Evolutionary conservation across 2,888 invertebrate species (phyloP).

Genomic region (Shargacucullia verbasci): DNA sequence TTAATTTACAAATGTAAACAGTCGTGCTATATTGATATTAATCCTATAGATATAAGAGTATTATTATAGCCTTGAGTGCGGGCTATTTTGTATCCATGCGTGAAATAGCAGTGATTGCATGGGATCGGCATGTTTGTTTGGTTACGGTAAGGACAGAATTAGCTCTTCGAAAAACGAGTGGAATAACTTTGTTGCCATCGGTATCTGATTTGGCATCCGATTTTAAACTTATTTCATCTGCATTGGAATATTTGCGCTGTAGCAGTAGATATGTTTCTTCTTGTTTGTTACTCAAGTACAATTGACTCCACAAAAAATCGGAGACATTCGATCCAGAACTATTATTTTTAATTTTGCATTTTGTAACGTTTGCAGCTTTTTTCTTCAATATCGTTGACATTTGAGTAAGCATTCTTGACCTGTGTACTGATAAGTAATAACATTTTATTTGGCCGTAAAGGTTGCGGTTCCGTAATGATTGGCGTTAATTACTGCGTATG

Average conservation of each 20-base stretch:
- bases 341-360: no score
- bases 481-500: no score
- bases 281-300: no score
- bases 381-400: no score
- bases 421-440: no score
- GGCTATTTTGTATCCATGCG: constrained; percentile 66
- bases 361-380: no score
- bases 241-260: background rate
- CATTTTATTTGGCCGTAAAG: no score
- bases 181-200: constrained; percentile 52
- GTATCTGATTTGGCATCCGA: constrained; percentile 26
- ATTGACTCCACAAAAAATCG: no score
- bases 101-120: constrained; percentile 71
- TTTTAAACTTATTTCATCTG: constrained; percentile 11
- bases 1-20: constrained; percentile 23
- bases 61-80: constrained; percentile 54
- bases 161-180: constrained; percentile 54
- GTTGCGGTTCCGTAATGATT: no score
- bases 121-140: constrained; percentile 60
- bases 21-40: constrained; percentile 44
- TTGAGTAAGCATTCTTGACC: no score
- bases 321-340: no score
- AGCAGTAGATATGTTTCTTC: no score
- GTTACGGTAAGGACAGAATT: constrained; percentile 62
- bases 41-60: constrained; percentile 51